phyloP scores from a whole-genome alignment of 1,140 invertebrate species.

The Microplitis mediator region DNA sequence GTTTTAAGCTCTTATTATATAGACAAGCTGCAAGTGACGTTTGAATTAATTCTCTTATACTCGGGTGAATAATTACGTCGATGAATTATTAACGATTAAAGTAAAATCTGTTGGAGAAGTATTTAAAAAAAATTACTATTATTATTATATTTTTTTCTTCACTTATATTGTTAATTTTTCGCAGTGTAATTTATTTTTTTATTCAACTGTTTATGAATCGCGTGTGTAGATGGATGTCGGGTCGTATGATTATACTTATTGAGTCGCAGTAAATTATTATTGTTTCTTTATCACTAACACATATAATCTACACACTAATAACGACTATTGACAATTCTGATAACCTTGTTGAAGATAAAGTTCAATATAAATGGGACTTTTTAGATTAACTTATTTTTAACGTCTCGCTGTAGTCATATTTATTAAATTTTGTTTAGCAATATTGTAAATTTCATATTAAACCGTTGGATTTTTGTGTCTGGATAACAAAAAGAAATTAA shows the following conservation, averaged over 20 bases:
- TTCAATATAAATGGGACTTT: background rate
- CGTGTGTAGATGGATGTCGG: background rate
- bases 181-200: no score
- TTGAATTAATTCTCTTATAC: background rate
- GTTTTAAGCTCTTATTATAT: background rate
- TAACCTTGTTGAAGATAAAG: background rate
- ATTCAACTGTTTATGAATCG: background rate
- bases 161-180: no score
- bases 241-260: background rate
- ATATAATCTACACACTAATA: no score
- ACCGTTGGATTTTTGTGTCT: no score
- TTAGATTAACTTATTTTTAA: background rate
- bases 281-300: background rate
- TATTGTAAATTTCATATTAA: no score
- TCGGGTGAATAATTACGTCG: slow-evolving; percentile 6
- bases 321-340: background rate
- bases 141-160: no score
- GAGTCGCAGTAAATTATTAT: background rate
- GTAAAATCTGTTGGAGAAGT: no score
- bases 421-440: background rate
- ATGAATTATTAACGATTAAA: background rate
- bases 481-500: no score
- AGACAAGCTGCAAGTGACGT: background rate
- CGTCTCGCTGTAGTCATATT: background rate
- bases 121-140: no score